Evolutionary conservation across 2,888 invertebrate genomes (phyloP).

Genomic region (Syritta pipiens): DNA sequence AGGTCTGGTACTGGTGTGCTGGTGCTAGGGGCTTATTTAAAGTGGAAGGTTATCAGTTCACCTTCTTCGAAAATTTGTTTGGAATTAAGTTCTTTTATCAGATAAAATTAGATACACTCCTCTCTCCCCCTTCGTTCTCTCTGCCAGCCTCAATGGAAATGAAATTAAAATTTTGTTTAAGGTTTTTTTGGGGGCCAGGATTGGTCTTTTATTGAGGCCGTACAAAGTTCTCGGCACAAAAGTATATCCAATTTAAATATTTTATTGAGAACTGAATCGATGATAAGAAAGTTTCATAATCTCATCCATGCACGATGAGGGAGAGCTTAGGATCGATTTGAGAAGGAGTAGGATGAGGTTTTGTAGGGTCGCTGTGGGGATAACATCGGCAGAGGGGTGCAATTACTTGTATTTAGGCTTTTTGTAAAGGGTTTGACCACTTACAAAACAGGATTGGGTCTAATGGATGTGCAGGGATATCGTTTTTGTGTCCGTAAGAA

Average conservation of each 20-base stretch:
- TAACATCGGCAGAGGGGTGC: no score
- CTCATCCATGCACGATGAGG: background rate
- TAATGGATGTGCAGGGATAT: no score
- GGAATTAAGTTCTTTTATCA: constrained; percentile 55
- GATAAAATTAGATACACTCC: constrained; percentile 43
- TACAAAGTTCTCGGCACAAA: constrained; percentile 22
- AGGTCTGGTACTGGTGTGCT: background rate
- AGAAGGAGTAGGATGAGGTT: no score
- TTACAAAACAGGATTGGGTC: no score
- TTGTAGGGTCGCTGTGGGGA: no score
- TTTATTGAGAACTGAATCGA: constrained; percentile 41
- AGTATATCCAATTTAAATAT: constrained; percentile 45
- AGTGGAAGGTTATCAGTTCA: constrained; percentile 60
- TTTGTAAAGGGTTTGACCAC: no score
- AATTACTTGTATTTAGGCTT: no score
- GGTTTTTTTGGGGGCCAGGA: constrained; percentile 25
- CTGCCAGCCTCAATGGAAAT: background rate
- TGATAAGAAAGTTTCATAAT: constrained; percentile 31
- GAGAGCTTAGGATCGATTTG: background rate
- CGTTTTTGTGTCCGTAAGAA: no score
- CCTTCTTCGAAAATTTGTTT: constrained; percentile 49
- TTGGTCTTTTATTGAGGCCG: constrained; percentile 10
- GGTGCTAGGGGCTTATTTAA: constrained; percentile 39
- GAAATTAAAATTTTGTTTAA: constrained; percentile 52
- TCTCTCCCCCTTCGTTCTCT: background rate